phyloP scores from a whole-genome alignment of 2,797 vertebrate species.

The Aeoliscus strigatus region DNA sequence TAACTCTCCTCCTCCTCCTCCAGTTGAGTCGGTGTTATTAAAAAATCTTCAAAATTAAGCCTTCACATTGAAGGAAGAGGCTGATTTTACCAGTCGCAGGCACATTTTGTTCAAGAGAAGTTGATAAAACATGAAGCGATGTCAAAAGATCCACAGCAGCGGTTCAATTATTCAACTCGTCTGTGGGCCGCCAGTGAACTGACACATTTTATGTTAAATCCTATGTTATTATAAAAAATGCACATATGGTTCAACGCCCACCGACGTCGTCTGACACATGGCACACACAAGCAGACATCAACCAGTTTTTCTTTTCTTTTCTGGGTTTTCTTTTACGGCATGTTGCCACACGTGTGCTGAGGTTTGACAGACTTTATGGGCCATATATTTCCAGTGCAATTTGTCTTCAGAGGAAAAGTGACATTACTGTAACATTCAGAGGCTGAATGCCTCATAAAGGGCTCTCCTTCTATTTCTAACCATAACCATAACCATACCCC shows the following conservation, averaged over 20 bases:
- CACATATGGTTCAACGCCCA: conserved; percentile 9
- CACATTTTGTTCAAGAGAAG: too few relatives aligned
- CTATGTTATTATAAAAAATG: too few relatives aligned
- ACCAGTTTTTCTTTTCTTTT: conserved; percentile 25
- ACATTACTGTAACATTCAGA: conserved; percentile 63
- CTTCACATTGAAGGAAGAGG: too few relatives aligned
- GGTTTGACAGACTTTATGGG: conserved; percentile 75
- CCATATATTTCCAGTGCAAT: conserved; percentile 75
- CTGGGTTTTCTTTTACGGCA: conserved; percentile 46
- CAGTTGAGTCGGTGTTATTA: conserved; percentile 40
- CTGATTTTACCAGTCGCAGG: too few relatives aligned
- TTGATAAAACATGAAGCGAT: too few relatives aligned
- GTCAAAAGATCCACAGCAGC: too few relatives aligned
- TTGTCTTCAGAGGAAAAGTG: conserved; percentile 72
- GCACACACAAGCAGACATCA: conserved; percentile 38
- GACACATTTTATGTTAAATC: too few relatives aligned
- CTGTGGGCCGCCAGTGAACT: too few relatives aligned
- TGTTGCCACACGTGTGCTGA: conserved; percentile 60
- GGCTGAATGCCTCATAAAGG: conserved; percentile 62
- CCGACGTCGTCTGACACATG: conserved; percentile 39
- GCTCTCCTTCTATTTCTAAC: conserved; percentile 55
- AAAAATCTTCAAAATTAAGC: too few relatives aligned
- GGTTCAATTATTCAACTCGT: too few relatives aligned
- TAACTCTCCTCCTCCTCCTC: conserved; percentile 6
- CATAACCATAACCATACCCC: too few relatives aligned